Percentiles rank a stretch among this genome's conserved stretches.
These are phyloP conservation scores for Numenius phaeopus DNA, from an alignment of 2,797 vertebrate species.

Conservation along the genomic window DNA sequence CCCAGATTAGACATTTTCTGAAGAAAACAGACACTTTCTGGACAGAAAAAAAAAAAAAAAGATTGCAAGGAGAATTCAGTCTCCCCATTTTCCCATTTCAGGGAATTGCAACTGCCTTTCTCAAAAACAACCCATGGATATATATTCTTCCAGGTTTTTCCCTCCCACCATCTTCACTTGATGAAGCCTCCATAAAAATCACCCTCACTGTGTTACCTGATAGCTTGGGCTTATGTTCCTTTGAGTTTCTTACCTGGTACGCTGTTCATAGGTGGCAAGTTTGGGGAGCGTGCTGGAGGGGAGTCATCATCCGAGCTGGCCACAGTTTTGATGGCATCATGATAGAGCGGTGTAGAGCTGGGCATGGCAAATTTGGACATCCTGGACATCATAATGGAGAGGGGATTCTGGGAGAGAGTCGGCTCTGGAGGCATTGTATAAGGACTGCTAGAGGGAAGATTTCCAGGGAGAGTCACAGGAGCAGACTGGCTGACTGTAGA, in stretches of 20 bases:
- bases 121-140: not conserved
- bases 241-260: conserved; percentile 86
- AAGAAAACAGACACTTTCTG: not conserved
- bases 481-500: conserved; percentile 90
- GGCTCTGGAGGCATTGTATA: conserved; percentile 98
- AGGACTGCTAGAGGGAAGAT: conserved; percentile 93
- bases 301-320: conserved; percentile 99
- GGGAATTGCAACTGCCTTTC: not conserved
- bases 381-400: conserved; percentile 99
- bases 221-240: not conserved
- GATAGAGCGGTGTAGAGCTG: conserved; percentile 98
- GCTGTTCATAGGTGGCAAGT: conserved; percentile 94
- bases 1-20: not conserved
- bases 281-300: conserved; percentile 96
- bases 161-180: not conserved
- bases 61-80: not conserved
- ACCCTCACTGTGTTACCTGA: not conserved
- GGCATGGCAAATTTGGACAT: conserved; percentile 99
- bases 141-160: not conserved
- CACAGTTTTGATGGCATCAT: conserved; percentile 99
- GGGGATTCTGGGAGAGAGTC: conserved; percentile 97
- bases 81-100: not conserved
- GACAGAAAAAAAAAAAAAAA: not conserved
- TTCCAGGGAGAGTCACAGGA: conserved; percentile 92
- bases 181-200: not conserved